A percentile compares a stretch with the other conserved stretches of the same genome.
Evolutionary conservation across 1,140 invertebrate species (phyloP).

Genomic region (Gryon sp.): DNA sequence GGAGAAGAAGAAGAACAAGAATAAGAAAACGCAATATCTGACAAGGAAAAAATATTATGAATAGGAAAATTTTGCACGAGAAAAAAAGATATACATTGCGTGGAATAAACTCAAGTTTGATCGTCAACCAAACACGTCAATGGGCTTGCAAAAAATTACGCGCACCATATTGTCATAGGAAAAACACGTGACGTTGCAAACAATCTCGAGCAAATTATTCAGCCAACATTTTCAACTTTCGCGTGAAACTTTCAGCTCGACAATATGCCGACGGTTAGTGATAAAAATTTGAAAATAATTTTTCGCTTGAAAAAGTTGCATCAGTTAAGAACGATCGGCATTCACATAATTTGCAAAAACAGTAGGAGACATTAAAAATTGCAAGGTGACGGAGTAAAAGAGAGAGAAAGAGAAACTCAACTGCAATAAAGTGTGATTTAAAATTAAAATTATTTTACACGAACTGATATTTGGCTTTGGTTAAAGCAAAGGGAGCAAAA

Average conservation of each 20-base stretch:
- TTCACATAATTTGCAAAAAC: background rate
- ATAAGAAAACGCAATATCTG: slow-evolving; percentile 30
- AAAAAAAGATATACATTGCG: slow-evolving; percentile 2
- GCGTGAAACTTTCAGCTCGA: background rate
- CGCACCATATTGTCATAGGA: no score
- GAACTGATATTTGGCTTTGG: slow-evolving; percentile 6
- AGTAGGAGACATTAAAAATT: slow-evolving; percentile 5
- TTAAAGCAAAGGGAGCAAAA: background rate
- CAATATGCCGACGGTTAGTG: background rate
- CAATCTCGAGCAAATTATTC: background rate
- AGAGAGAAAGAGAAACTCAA: no score
- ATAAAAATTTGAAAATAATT: background rate
- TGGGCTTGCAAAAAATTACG: no score
- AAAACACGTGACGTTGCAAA: no score
- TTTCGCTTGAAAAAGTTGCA: background rate
- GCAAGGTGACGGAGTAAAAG: no score
- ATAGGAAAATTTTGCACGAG: slow-evolving; percentile 22
- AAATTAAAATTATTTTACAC: slow-evolving; percentile 16
- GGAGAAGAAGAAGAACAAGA: slow-evolving; percentile 58
- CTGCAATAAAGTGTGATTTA: background rate
- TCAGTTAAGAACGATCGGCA: background rate
- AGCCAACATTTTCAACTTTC: background rate
- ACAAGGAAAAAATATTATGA: slow-evolving; percentile 26
- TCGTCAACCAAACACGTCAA: no score
- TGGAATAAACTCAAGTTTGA: slow-evolving; percentile 12